Evolutionary conservation across 2,888 invertebrate genomes (phyloP).

Genomic region (Macaria notata): DNA sequence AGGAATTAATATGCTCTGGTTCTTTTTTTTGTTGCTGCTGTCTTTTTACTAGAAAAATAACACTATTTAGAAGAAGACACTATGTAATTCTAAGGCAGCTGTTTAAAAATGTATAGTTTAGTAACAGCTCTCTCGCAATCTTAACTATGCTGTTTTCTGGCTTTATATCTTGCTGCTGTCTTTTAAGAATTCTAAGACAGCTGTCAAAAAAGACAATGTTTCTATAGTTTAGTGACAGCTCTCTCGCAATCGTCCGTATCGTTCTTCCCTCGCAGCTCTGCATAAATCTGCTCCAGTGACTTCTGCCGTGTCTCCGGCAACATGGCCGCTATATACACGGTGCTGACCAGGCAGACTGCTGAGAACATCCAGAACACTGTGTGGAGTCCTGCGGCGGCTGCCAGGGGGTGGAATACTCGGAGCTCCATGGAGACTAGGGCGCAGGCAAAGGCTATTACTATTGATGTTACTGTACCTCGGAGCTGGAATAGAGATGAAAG

Average conservation of each 20-base stretch:
- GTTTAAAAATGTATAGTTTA: conserved; percentile 46
- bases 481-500: conserved; percentile 49
- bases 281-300: conserved; percentile 68
- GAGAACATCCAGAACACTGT: conserved; percentile 69
- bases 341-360: conserved; percentile 64
- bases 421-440: conserved; percentile 66
- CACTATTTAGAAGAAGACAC: too few relatives aligned
- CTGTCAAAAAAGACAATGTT: too few relatives aligned
- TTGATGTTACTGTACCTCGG: conserved; percentile 71
- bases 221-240: conserved; percentile 62
- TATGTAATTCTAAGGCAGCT: too few relatives aligned
- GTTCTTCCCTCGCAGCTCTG: conserved; percentile 42
- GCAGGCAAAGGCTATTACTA: conserved; percentile 70
- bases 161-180: too few relatives aligned
- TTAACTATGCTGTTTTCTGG: neutral
- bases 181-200: too few relatives aligned
- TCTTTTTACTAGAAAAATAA: too few relatives aligned
- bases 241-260: conserved; percentile 52
- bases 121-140: conserved; percentile 66
- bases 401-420: conserved; percentile 67
- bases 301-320: conserved; percentile 71
- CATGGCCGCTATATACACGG: conserved; percentile 59
- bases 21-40: too few relatives aligned
- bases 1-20: too few relatives aligned
- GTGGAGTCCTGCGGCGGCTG: conserved; percentile 56